Percentiles rank a stretch among this genome's conserved stretches.
phyloP scores from a whole-genome alignment of 2,888 invertebrate species.

The Perithous albicinctus region DNA sequence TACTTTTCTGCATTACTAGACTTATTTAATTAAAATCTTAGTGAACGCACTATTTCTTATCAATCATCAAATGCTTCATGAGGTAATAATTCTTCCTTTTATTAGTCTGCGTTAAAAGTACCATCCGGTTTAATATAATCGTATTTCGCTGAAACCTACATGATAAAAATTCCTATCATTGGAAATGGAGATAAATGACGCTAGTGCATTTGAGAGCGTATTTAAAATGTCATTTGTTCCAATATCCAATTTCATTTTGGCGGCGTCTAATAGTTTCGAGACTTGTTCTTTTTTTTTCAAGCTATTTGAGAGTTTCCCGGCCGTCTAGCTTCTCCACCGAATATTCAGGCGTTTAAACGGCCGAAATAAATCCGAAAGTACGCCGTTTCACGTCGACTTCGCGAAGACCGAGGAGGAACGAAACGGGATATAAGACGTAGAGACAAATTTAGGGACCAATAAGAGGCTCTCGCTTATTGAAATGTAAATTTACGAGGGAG shows the following conservation, averaged over 20 bases:
- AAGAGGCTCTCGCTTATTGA: constrained; percentile 69
- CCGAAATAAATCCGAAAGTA: constrained; percentile 70
- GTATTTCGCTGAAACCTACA: too few relatives aligned
- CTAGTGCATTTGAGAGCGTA: constrained; percentile 19
- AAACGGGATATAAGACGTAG: constrained; percentile 65
- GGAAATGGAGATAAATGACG: constrained; percentile 47
- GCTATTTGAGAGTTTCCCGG: constrained; percentile 40
- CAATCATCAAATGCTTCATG: not conserved
- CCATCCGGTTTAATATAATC: too few relatives aligned
- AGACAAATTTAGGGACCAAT: constrained; percentile 71
- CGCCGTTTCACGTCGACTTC: constrained; percentile 58
- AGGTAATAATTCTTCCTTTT: not conserved
- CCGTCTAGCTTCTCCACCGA: constrained; percentile 42
- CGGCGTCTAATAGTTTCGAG: constrained; percentile 57
- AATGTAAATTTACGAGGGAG: constrained; percentile 72
- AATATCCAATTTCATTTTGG: constrained; percentile 68
- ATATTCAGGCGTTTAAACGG: constrained; percentile 68
- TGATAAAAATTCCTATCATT: not conserved
- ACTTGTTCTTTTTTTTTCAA: constrained; percentile 6
- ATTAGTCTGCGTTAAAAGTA: too few relatives aligned
- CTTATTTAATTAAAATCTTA: too few relatives aligned
- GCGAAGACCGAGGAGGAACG: constrained; percentile 45
- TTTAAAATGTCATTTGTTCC: constrained; percentile 64
- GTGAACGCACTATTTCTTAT: too few relatives aligned
- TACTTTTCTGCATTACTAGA: too few relatives aligned